Evolutionary conservation across 2,113 vertebrate genomes (phyloP).

Genomic region (Gopherus evgoodei): DNA sequence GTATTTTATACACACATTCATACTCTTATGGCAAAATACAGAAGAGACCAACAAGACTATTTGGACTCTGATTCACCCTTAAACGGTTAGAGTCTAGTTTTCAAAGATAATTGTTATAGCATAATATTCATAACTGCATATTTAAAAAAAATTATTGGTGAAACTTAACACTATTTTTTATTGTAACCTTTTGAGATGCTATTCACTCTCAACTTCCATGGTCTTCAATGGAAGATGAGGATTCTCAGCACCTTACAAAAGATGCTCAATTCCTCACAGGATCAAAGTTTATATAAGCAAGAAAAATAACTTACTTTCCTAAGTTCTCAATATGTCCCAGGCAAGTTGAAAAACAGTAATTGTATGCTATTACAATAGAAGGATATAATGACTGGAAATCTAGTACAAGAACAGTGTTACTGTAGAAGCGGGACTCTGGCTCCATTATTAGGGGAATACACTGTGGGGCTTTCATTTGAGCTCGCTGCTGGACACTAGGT

Average conservation of each 20-base stretch:
- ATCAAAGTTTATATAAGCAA: background rate
- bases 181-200: background rate
- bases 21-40: background rate
- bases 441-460: slow-evolving; percentile 96
- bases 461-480: slow-evolving; percentile 93
- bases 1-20: background rate
- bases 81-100: background rate
- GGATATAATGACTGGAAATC: slow-evolving; percentile 99
- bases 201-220: background rate
- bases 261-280: background rate
- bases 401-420: slow-evolving; percentile 95
- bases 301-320: slow-evolving; percentile 89
- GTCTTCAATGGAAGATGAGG: background rate
- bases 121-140: background rate
- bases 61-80: background rate
- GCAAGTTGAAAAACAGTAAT: slow-evolving; percentile 99
- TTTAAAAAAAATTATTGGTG: background rate
- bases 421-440: slow-evolving; percentile 98
- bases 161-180: background rate
- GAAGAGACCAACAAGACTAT: background rate
- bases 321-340: slow-evolving; percentile 93
- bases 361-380: slow-evolving; percentile 98
- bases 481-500: slow-evolving; percentile 91
- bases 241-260: background rate
- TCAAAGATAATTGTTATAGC: background rate